Base-by-base conservation (phyloP, 30 jellyfish, hydroid and myxozoan species). In the Aurelia aurita complex sp. Pacific region DNA sequence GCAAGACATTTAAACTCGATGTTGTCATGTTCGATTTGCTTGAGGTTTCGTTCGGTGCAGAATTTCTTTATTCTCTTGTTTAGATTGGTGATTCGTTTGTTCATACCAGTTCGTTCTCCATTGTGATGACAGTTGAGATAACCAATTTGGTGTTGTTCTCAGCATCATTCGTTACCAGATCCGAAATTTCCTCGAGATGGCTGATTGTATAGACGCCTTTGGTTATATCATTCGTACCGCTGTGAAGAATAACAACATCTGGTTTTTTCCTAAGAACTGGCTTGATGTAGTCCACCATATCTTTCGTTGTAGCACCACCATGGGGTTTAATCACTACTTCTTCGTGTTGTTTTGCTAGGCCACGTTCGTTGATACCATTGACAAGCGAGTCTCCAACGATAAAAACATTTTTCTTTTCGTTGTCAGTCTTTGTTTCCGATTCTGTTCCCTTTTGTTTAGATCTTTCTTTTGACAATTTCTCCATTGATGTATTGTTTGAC, bases 281-380 rank as follows among this genome's bases (percentile, higher is more conserved):
- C 80, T 70, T 70, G 38, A 67, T 67, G 43, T 67, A 32, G 34
- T 70, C 80, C 62, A 70, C 29, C 80, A 70, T 70, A 36, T 70
- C 80, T 23, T 64, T 32, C 51, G 64, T 70, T 70, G 80, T 36
- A 15, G 80, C 80, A 14, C 80, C 80, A 70, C 80, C 80, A 35
- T 70, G 80, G 33, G 80, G 64, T 15, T 32, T 70, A 32, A 70
- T 36, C 18, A 11, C 64, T 36, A 70, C 80, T 1, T 70, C 64
- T 70, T 23, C 36, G 62, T 70, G 80, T 36, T 70, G 62, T 32
- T 36, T 70, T 23, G 80, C 64, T 12, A 70, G 80, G 64, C 80
- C 80, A 70, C 80, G 80, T 70, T 70, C 80, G 80, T 70, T 32
- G 80, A 70, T 70, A 23, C 80, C 80, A 70, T 70, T 32, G 64